Percentiles rank a stretch among this genome's conserved stretches.
phyloP scores from a whole-genome alignment of 2,797 vertebrate genomes.

The Coccyzus lansbergi region DNA sequence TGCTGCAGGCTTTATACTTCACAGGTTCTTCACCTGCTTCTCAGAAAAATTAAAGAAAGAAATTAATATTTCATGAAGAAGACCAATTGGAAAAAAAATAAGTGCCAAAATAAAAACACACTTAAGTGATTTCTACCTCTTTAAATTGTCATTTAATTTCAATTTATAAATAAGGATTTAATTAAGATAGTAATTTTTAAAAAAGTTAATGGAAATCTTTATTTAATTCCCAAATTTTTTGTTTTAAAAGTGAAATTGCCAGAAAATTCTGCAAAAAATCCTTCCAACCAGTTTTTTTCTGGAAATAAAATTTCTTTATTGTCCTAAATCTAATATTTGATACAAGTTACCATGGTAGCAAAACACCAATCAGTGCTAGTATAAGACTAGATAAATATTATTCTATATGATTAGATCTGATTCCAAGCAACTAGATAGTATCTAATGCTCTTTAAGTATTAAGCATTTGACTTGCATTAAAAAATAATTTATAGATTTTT shows the following conservation, averaged over 20 bases:
- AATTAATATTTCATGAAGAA: not conserved
- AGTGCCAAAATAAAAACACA: not conserved
- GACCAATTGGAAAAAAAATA: not conserved
- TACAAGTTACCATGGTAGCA: conserved; percentile 28
- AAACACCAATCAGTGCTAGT: not conserved
- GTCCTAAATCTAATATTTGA: not conserved
- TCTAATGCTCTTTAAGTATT: not conserved
- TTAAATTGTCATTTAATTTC: not conserved
- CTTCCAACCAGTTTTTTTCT: not conserved
- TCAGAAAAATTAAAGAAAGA: not conserved
- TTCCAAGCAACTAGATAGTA: conserved; percentile 11
- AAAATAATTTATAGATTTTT: not conserved
- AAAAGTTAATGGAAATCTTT: not conserved
- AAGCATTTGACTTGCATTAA: not conserved
- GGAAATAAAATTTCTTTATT: not conserved
- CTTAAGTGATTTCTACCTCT: not conserved
- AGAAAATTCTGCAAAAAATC: not conserved
- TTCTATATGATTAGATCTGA: not conserved
- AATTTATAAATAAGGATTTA: not conserved
- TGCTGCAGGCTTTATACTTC: not conserved
- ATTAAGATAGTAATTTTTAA: not conserved
- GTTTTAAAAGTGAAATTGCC: not conserved
- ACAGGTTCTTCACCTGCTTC: not conserved
- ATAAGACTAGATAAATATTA: not conserved
- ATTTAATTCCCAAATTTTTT: not conserved